Conservation (phyloP, 1,140 invertebrate genomes). For the Drosophila kikkawai region DNA sequence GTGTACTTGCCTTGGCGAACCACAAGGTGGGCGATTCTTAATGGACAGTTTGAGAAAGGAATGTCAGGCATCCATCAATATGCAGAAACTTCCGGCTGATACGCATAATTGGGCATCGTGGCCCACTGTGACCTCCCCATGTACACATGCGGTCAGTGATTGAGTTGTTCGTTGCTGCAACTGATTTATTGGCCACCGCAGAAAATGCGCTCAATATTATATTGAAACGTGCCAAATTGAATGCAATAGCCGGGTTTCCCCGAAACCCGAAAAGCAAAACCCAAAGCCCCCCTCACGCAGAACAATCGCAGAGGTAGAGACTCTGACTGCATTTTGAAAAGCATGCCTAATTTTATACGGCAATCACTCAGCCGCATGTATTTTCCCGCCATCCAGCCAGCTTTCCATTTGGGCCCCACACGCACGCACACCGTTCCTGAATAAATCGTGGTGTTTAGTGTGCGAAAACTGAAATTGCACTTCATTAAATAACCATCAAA, state of each 20-base stretch:
- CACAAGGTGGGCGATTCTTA: slow-evolving; percentile 19
- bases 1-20: slow-evolving; percentile 9
- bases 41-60: slow-evolving; percentile 2
- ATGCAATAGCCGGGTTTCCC: slow-evolving; percentile 21
- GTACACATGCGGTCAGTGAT: slow-evolving; percentile 35
- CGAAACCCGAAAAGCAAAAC: neutral
- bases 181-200: slow-evolving; percentile 68
- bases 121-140: slow-evolving; percentile 7
- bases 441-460: slow-evolving; percentile 63
- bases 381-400: slow-evolving; percentile 16
- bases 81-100: neutral
- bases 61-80: slow-evolving; percentile 7
- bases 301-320: slow-evolving; percentile 26
- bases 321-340: slow-evolving; percentile 30
- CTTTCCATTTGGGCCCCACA: slow-evolving; percentile 14
- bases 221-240: slow-evolving; percentile 58
- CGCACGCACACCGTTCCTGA: slow-evolving; percentile 48
- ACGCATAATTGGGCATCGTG: slow-evolving; percentile 14
- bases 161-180: slow-evolving; percentile 45
- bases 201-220: slow-evolving; percentile 51
- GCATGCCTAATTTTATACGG: slow-evolving; percentile 67
- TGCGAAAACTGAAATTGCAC: slow-evolving; percentile 71
- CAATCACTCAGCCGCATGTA: slow-evolving; percentile 61
- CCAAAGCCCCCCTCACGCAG: neutral
- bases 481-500: slow-evolving; percentile 81